These are phyloP conservation scores for Candoia aspera DNA, from an alignment of 2,113 vertebrate species.

Conservation along the genomic window DNA sequence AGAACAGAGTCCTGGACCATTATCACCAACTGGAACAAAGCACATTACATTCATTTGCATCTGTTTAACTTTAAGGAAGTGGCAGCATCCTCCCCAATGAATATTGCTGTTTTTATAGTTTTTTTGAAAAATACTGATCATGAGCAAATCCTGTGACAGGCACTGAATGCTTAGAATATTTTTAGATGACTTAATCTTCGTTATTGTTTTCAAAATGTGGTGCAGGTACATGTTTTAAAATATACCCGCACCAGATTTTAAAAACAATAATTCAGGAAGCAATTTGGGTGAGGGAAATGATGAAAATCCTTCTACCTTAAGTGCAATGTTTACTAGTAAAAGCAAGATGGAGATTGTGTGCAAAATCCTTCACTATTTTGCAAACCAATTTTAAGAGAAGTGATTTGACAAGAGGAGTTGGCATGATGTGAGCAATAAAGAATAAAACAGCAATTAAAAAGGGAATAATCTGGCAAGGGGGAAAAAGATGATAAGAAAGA, in stretches of 20 bases:
- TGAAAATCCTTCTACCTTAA: not conserved
- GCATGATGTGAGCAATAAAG: not conserved
- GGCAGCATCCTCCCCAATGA: too few species aligned
- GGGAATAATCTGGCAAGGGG: not conserved
- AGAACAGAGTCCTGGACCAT: not conserved
- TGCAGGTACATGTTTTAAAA: not conserved
- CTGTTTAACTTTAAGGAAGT: too few species aligned
- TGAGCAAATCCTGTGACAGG: too few species aligned
- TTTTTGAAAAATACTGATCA: too few species aligned
- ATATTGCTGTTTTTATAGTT: too few species aligned
- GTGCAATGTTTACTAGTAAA: not conserved
- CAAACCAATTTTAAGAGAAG: not conserved
- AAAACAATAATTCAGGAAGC: not conserved
- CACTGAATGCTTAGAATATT: too few species aligned
- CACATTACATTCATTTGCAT: not conserved
- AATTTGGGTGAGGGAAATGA: not conserved
- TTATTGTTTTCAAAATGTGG: not conserved
- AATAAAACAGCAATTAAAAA: not conserved
- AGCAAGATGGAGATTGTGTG: not conserved
- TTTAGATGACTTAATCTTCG: not conserved
- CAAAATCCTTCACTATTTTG: not conserved
- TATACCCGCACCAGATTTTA: not conserved
- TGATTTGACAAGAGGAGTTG: not conserved
- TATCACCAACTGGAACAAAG: not conserved
- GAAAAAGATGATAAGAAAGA: not conserved